A percentile compares a stretch with the other conserved stretches of the same genome.
These are phyloP conservation scores for Trilocha varians DNA, from an alignment of 2,888 invertebrate genomes.

Conservation along the genomic window DNA sequence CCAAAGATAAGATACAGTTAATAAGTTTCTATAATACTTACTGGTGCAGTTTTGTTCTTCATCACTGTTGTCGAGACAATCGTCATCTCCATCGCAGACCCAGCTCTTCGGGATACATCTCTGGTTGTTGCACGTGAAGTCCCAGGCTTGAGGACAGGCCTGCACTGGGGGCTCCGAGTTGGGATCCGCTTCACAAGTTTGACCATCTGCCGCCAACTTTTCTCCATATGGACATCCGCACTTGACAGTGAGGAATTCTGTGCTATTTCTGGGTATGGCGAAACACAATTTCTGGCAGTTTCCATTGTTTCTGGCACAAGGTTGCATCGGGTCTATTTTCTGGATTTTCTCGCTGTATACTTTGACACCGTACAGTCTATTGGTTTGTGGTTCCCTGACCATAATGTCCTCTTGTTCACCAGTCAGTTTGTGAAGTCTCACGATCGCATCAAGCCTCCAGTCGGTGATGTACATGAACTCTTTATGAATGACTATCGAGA, in stretches of 20 bases:
- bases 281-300: constrained; percentile 97
- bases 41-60: constrained; percentile 96
- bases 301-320: constrained; percentile 88
- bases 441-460: constrained; percentile 96
- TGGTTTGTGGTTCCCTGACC: constrained; percentile 90
- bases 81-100: constrained; percentile 97
- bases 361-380: constrained; percentile 92
- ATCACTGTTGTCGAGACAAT: constrained; percentile 95
- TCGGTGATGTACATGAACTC: constrained; percentile 98
- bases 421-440: constrained; percentile 89
- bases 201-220: constrained; percentile 79
- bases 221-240: constrained; percentile 97
- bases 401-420: constrained; percentile 91
- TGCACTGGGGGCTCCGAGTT: constrained; percentile 89
- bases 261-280: constrained; percentile 81
- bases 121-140: constrained; percentile 95
- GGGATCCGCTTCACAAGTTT: constrained; percentile 84
- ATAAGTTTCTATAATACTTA: constrained; percentile 50
- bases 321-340: constrained; percentile 80
- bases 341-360: constrained; percentile 87
- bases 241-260: constrained; percentile 71
- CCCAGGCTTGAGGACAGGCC: constrained; percentile 92
- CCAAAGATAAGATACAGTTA: too few species aligned
- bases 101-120: constrained; percentile 93
- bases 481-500: constrained; percentile 91